Evolutionary conservation across 2,888 invertebrate genomes (phyloP), one percentile per base, ranked within the genome.

Genomic region (Drosophila flavopinicola): DNA sequence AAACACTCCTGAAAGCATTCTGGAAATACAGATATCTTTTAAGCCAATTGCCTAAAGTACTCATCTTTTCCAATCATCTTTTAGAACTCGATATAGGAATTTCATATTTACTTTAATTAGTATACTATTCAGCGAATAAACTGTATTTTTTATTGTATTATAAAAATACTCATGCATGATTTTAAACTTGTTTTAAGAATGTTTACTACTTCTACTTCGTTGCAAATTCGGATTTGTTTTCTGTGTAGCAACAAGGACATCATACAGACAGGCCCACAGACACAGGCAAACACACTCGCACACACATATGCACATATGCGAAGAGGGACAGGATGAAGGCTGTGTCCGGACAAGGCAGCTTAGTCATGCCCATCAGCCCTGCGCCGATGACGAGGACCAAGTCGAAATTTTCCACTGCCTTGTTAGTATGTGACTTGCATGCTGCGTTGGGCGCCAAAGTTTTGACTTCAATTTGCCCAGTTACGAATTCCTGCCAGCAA

Each of bases 391-490:
- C 32, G 42, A 35, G 20, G 42, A 45, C 49, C 51, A 45, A 51
- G 54, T 41, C 54, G 51, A 63, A 30, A 57, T 51, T 71, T 39
- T 57, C 10, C n/a, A 47, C 44, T 71, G 29, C 52, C 42, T 25
- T 35, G 48, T 59, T 20, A 20, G 79, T 75, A 79, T 79, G 79
- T 79, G 79, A 79, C 79, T 69, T 72, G 79, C 79, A 79, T 79
- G 79, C 85, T 57, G 65, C 65, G 66, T 41, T 71, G 66, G 63
- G 53, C 66, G 72, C 68, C 85, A 85, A 79, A 85, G 47, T 85
- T 79, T 82, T 75, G 79, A 75, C 78, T 85, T 82, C 68, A 82
- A 85, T 78, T 85, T 85, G 58, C 58, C 75, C 70, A 70, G 83
- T 66, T 67, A 68, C 75, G 61, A 75, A 75, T 52, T 76, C 78